phyloP scores from a whole-genome alignment of 2,888 invertebrate genomes.

The Notodonta ziczac region DNA sequence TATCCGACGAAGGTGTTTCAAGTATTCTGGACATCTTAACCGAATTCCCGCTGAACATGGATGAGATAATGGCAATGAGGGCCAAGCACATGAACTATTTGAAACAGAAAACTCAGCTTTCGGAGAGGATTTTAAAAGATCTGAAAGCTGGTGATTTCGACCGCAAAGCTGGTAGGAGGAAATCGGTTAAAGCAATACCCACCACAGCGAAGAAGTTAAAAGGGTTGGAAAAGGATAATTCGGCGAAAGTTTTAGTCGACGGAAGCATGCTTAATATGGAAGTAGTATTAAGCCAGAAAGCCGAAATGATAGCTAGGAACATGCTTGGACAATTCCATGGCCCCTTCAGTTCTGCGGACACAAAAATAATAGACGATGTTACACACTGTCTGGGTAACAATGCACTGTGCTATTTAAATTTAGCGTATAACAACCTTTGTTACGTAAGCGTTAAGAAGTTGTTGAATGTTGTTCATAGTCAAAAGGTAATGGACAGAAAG shows the following conservation, averaged over 20 bases:
- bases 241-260: constrained; percentile 35
- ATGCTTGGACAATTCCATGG: constrained; percentile 48
- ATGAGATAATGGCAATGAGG: constrained; percentile 47
- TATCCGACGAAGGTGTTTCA: constrained; percentile 55
- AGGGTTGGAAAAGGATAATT: constrained; percentile 35
- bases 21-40: constrained; percentile 44
- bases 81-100: constrained; percentile 44
- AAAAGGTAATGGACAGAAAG: constrained; percentile 43
- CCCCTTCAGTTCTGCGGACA: constrained; percentile 46
- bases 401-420: constrained; percentile 53
- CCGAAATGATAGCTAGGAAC: constrained; percentile 38
- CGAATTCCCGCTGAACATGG: constrained; percentile 47
- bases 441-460: constrained; percentile 51
- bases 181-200: constrained; percentile 14
- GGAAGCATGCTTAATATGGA: constrained; percentile 33
- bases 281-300: constrained; percentile 41
- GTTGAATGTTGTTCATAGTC: constrained; percentile 46
- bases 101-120: constrained; percentile 40
- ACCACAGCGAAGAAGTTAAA: constrained; percentile 32
- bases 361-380: constrained; percentile 30
- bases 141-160: constrained; percentile 40
- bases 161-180: constrained; percentile 35
- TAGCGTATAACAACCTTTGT: constrained; percentile 60
- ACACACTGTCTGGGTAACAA: constrained; percentile 59
- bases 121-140: constrained; percentile 35